Conservation (phyloP, 2,888 invertebrate species). For the Epiblema foenella region DNA sequence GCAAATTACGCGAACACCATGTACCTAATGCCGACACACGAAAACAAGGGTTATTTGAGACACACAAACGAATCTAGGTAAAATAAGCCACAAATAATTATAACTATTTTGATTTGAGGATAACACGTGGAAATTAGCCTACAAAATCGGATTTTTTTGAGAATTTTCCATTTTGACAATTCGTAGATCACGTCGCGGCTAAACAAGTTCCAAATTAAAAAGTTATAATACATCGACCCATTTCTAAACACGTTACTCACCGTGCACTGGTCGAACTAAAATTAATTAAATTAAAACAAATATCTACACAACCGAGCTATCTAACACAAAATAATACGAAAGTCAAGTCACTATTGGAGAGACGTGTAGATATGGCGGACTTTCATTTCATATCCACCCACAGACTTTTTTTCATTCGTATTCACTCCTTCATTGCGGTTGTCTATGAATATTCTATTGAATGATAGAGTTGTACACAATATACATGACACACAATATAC, state of each 20-base stretch:
- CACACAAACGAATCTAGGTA: conserved; percentile 48
- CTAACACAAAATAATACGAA: conserved; percentile 79
- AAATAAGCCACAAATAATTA: conserved; percentile 51
- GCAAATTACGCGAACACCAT: conserved; percentile 54
- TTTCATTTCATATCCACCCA: conserved; percentile 64
- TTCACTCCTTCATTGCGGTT: conserved; percentile 57
- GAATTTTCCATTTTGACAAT: conserved; percentile 78
- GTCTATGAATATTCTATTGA: conserved; percentile 48
- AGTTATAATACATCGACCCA: conserved; percentile 57
- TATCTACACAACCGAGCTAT: conserved; percentile 74
- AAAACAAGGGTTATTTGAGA: conserved; percentile 45
- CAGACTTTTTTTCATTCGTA: conserved; percentile 56
- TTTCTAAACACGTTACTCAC: conserved; percentile 66
- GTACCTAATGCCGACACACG: conserved; percentile 57
- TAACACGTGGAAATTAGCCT: conserved; percentile 58
- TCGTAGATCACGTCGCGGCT: conserved; percentile 73
- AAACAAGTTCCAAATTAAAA: conserved; percentile 68
- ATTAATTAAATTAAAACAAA: conserved; percentile 78
- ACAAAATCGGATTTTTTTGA: conserved; percentile 61
- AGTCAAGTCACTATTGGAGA: conserved; percentile 80
- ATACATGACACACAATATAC: too few species aligned
- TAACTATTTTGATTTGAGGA: conserved; percentile 50
- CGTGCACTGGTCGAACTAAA: conserved; percentile 72
- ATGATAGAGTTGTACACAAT: conserved; percentile 7
- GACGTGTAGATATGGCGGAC: conserved; percentile 72